Evolutionary conservation across 2,888 invertebrate genomes (phyloP).

Genomic region (Lasioglossum leucozonium): DNA sequence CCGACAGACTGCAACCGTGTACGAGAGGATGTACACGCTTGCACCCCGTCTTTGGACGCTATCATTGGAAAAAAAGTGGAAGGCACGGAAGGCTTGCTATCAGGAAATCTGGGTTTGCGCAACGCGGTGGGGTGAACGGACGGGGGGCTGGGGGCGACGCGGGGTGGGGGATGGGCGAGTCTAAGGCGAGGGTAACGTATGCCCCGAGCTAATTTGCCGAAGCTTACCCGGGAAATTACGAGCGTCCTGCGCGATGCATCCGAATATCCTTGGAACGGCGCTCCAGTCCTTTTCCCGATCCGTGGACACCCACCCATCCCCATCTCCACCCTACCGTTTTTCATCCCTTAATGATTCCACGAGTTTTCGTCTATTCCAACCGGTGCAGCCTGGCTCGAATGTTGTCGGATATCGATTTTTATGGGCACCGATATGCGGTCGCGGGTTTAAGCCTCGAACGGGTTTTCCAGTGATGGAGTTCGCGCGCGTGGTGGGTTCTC

Average conservation of each 20-base stretch:
- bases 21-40: slow-evolving; percentile 43
- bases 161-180: slow-evolving; percentile 38
- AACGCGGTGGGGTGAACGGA: slow-evolving; percentile 20
- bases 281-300: background rate
- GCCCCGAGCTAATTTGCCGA: slow-evolving; percentile 82
- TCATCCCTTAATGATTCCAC: background rate
- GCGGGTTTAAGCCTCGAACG: background rate
- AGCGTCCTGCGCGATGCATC: slow-evolving; percentile 78
- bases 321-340: background rate
- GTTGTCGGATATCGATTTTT: background rate
- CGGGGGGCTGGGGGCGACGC: too few relatives aligned
- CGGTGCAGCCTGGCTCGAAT: background rate
- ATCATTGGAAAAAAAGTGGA: slow-evolving; percentile 32
- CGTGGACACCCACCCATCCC: background rate
- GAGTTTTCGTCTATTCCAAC: background rate
- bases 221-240: slow-evolving; percentile 81
- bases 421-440: too few relatives aligned
- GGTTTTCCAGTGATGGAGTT: background rate
- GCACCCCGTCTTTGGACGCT: slow-evolving; percentile 36
- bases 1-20: slow-evolving; percentile 19
- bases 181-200: slow-evolving; percentile 80
- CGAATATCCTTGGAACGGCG: slow-evolving; percentile 67
- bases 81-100: slow-evolving; percentile 23
- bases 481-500: background rate
- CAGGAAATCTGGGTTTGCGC: slow-evolving; percentile 55